Evolutionary conservation across 1,140 invertebrate genomes (phyloP), one percentile per base, ranked within the genome.

Genomic region (Caerostris darwini): DNA sequence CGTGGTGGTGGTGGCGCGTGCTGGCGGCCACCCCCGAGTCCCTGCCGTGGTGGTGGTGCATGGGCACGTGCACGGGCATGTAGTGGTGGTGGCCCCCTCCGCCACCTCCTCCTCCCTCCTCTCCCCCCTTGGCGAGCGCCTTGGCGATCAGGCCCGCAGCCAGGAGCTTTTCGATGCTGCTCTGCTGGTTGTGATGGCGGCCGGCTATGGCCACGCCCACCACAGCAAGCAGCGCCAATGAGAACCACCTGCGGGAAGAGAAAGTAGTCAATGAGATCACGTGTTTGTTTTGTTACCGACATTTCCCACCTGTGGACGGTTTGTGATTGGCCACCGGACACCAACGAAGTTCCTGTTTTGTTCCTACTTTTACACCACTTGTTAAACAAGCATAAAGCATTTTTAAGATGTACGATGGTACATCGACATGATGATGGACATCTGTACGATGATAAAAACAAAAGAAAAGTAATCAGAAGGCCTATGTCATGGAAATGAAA

Each of bases 101-200:
- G 7, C 92, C 92, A 4, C 83, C 92, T 5, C 93, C 93, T 10
- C 93, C 93, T 5, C 81, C 93, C 83, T 90, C 88, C 34, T 94
- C 87, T 7, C 93, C 93, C 3, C 81, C 71, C 57, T 94, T 90
- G 34, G 93, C 87, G 50, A 94, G 88, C 7, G 93, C 93, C 56
- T 94, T 94, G 53, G 93, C 93, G 57, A 94, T 94, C 12, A 94
- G 93, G 50, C 93, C 93, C 1, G 93, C 93, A 17, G 93, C 88
- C 88, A 94, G n/a, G 4, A 94, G 61, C 54, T 94, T 94, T n/a
- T 94, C 93, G 14, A 94, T 83, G 3, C 77, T 61, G 5, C 88
- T 53, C 12, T 94, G 64, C 3, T 86, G 67, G 19, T 89, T 53
- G 50, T 87, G 86, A 58, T 83, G 86, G 10, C 88, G 67, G 2